Base-by-base conservation (phyloP, 2,888 invertebrate genomes). In the Diloba caeruleocephala region DNA sequence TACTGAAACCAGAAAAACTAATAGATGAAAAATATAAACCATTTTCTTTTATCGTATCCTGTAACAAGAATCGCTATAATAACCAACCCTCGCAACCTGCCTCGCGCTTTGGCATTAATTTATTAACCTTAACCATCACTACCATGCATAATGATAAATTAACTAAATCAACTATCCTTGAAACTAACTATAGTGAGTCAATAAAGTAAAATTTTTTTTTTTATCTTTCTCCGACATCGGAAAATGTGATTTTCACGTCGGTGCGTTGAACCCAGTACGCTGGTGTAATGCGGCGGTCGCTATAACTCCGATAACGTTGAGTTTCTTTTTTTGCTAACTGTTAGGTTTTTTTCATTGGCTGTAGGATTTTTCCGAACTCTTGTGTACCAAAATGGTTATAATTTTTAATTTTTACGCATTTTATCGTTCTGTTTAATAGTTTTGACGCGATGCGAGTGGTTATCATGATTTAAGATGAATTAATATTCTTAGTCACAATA, bases 211-310 rank as follows among this genome's bases (percentile, higher is more conserved):
- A 41, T 41, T 43, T 48, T 42, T 31, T 44, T 51, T 59, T 51
- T 60, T 46, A 72, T 70, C 66, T 54, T 32, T 14, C 28, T 33
- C 44, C 37, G 54, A 42, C 52, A 63, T 75, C 67, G 62, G 65
- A 68, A 74, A 76, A 65, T 62, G 49, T 62, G 58, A 62, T 67
- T 78, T 77, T 74, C 74, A 62, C 42, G 54, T 59, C 60, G 56
- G 84, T 76, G 70, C 84, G 81, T 82, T 85, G 85, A 88, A 85
- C 87, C 74, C 71, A 62, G 42, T 13, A 59, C 71, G 64, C 68
- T 76, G 69, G 66, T 79, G 73, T 78, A 77, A 72, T 79, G 61
- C 58, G 59, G 60, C 53, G 63, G 60, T 59, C 39, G 42, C 54
- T 15, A 26, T 5, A 34, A 61, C 3, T 38, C 28, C 38, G 53